phyloP scores from a whole-genome alignment of 2,113 vertebrate genomes.

The Varanus komodoensis region DNA sequence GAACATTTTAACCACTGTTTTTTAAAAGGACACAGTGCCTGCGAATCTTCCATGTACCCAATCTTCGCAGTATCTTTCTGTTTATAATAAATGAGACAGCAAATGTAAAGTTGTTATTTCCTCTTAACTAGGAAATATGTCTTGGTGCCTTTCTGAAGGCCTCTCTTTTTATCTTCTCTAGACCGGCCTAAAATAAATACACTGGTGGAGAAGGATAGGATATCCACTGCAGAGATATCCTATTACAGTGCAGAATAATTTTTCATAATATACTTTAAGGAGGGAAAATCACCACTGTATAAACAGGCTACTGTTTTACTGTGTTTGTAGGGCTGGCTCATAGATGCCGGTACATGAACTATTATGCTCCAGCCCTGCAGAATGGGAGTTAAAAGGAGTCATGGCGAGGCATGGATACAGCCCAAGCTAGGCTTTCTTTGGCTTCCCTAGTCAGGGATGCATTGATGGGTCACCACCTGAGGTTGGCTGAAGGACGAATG shows the following conservation, averaged over 20 bases:
- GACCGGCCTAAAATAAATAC: not conserved
- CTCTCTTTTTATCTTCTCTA: conserved; percentile 7
- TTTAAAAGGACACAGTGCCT: conserved; percentile 67
- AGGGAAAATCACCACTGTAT: not conserved
- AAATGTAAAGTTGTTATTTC: conserved; percentile 69
- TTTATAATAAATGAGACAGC: conserved; percentile 70
- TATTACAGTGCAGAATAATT: not conserved
- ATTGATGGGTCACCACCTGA: not conserved
- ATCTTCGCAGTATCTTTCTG: conserved; percentile 60
- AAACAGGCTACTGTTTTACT: not conserved
- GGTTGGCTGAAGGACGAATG: not conserved
- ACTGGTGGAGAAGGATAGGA: not conserved
- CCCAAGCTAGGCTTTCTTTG: not conserved
- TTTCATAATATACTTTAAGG: not conserved
- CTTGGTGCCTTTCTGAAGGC: conserved; percentile 22
- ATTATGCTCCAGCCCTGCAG: not conserved
- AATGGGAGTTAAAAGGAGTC: not conserved
- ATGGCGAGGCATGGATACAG: not conserved
- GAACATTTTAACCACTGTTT: conserved; percentile 75
- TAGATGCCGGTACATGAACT: not conserved
- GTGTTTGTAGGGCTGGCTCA: not conserved
- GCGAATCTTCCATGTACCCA: conserved; percentile 67
- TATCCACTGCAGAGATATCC: not conserved
- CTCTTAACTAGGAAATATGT: conserved; percentile 39
- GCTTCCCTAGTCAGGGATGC: not conserved